Percentiles rank a stretch among this genome's conserved stretches.
Evolutionary conservation across 37 sponge, comb jelly and placozoan species (phyloP).

Genomic region (Mnemiopsis leidyi): DNA sequence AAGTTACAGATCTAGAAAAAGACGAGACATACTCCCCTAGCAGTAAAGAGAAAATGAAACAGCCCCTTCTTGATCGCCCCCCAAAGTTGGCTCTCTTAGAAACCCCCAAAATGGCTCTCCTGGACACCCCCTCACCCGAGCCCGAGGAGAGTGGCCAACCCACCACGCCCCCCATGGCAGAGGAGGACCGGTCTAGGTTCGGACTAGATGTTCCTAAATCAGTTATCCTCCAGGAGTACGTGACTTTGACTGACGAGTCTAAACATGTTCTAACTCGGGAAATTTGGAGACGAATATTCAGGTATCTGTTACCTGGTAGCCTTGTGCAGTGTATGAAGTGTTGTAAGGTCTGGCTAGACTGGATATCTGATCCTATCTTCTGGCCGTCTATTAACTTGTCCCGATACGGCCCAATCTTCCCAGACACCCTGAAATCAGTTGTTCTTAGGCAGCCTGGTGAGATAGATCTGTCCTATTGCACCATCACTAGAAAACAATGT

Average conservation of each 20-base stretch:
- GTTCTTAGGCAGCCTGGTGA: constrained; percentile 55
- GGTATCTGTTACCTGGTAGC: not conserved
- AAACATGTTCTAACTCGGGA: constrained; percentile 49
- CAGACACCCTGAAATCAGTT: constrained; percentile 34
- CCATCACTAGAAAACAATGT: constrained; percentile 57
- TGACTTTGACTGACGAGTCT: constrained; percentile 9
- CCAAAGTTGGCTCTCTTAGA: constrained; percentile 14
- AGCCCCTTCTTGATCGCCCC: not conserved
- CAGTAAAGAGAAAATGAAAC: not conserved
- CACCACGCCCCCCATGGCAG: not conserved
- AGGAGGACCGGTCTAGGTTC: not conserved
- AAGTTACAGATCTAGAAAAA: not conserved
- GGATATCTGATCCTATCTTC: constrained; percentile 60
- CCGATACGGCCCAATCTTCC: constrained; percentile 29
- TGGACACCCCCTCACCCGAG: constrained; percentile 3
- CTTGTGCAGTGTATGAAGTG: constrained; percentile 52
- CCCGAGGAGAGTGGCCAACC: constrained; percentile 6
- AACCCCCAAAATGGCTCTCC: constrained; percentile 43
- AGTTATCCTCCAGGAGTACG: constrained; percentile 60
- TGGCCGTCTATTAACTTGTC: constrained; percentile 55
- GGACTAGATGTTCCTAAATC: constrained; percentile 25
- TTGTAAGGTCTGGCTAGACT: constrained; percentile 37
- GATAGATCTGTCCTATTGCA: constrained; percentile 44
- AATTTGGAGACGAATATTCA: constrained; percentile 45
- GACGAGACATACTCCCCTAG: constrained; percentile 17